Conservation (phyloP, 2,888 invertebrate genomes). For the Drosophila formosana region DNA sequence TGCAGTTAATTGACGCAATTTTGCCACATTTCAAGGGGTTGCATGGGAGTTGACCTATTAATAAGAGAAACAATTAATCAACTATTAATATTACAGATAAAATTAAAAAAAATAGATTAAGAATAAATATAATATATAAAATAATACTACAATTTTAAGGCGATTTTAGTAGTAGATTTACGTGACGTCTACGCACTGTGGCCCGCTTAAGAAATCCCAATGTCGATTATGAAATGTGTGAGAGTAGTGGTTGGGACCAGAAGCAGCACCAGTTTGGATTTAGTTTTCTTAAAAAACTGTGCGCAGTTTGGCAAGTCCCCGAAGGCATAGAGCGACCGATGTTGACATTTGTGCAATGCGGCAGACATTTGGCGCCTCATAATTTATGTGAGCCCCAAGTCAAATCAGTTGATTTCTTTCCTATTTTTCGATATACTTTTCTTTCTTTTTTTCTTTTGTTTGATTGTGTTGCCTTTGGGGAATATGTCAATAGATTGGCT, state of each 20-base stretch:
- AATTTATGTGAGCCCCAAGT: conserved; percentile 44
- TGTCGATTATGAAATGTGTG: neutral
- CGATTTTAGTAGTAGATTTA: neutral
- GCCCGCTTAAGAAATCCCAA: conserved; percentile 2
- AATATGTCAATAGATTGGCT: conserved; percentile 51
- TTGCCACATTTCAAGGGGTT: conserved; percentile 17
- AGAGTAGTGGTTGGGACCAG: conserved; percentile 5
- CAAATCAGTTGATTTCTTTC: conserved; percentile 31
- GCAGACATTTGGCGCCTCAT: conserved; percentile 52
- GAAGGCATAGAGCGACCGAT: conserved; percentile 17
- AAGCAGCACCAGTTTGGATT: conserved; percentile 56
- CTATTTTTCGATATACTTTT: neutral
- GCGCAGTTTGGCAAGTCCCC: conserved; percentile 16
- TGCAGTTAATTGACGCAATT: conserved; percentile 10
- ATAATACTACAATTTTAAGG: neutral
- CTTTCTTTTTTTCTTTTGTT: conserved; percentile 8
- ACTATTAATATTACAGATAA: neutral
- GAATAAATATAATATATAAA: no score
- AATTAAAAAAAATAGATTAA: neutral
- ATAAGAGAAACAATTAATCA: neutral
- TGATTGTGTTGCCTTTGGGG: conserved; percentile 39
- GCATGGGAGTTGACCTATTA: conserved; percentile 12
- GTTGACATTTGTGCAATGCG: conserved; percentile 53
- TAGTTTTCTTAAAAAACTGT: conserved; percentile 60
- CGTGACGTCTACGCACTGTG: conserved; percentile 26